Percentiles rank a stretch among this genome's conserved stretches.
phyloP scores from a whole-genome alignment of 2,888 invertebrate genomes.

The Stratiomys singularior region DNA sequence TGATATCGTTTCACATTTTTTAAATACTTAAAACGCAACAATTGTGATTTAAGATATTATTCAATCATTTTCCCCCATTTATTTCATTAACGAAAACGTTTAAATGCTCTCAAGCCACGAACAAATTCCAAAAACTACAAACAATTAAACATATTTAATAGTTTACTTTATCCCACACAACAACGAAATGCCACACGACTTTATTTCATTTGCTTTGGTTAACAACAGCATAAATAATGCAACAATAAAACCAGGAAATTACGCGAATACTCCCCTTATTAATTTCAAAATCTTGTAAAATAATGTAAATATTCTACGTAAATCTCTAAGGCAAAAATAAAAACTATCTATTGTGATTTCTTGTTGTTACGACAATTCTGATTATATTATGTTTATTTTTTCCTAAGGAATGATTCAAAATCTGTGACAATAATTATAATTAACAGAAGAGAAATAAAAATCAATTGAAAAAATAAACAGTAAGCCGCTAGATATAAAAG shows the following conservation, averaged over 20 bases:
- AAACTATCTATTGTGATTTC: slow-evolving; percentile 26
- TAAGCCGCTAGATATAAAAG: neutral
- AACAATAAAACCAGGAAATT: neutral
- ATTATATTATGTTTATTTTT: slow-evolving; percentile 30
- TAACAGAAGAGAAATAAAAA: neutral
- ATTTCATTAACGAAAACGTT: too few relatives aligned
- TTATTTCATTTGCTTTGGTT: too few relatives aligned
- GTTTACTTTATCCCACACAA: neutral
- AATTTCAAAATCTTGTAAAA: neutral
- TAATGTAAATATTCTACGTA: neutral
- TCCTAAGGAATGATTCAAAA: slow-evolving; percentile 29
- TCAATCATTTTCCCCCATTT: neutral
- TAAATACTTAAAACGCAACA: neutral
- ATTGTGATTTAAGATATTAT: slow-evolving; percentile 8
- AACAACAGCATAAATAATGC: neutral
- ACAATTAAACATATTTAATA: neutral
- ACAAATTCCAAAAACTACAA: neutral
- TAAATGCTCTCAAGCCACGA: neutral
- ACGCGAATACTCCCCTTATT: neutral
- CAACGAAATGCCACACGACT: too few relatives aligned
- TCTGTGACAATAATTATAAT: slow-evolving; percentile 46
- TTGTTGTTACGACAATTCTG: slow-evolving; percentile 37
- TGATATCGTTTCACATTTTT: too few relatives aligned
- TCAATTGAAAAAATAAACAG: neutral
- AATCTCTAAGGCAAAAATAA: neutral